Percentiles rank a stretch among this genome's conserved stretches.
These are phyloP conservation scores for Tridacna gigas DNA, from an alignment of 2,888 invertebrate genomes.

Conservation along the genomic window DNA sequence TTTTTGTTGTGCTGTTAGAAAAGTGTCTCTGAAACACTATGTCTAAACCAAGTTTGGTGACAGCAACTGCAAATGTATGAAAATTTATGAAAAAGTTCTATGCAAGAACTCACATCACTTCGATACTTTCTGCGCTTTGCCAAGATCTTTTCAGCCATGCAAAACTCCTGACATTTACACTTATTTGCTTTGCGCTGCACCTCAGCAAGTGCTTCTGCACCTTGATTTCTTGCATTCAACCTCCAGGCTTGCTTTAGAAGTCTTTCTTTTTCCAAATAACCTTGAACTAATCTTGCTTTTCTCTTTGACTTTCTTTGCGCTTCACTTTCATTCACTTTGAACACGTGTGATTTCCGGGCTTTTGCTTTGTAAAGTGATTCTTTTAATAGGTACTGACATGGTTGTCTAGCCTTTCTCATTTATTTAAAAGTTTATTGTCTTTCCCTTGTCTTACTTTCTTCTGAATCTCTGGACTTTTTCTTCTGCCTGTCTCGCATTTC, in stretches of 20 bases:
- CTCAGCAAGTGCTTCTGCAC: not conserved
- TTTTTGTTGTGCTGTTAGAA: conserved; percentile 7
- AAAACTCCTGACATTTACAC: not conserved
- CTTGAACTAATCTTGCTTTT: no score
- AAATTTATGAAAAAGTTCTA: conserved; percentile 9
- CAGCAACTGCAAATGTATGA: conserved; percentile 22
- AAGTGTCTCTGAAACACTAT: conserved; percentile 17
- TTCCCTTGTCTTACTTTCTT: not conserved
- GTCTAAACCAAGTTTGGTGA: conserved; percentile 34
- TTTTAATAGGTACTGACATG: no score
- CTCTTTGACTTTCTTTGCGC: not conserved
- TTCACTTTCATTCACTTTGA: not conserved
- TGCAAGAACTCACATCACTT: not conserved
- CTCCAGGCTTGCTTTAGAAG: not conserved
- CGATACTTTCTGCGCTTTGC: conserved; percentile 22
- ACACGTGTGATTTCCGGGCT: no score
- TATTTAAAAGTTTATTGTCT: not conserved
- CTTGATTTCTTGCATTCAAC: not conserved
- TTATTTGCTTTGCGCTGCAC: not conserved
- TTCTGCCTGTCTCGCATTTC: not conserved
- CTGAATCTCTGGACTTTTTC: not conserved
- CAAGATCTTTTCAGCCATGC: not conserved
- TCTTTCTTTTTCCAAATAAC: conserved; percentile 15
- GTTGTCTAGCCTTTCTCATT: conserved; percentile 5
- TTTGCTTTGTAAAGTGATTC: no score